A percentile compares a stretch with the other conserved stretches of the same genome.
phyloP scores from a whole-genome alignment of 1,140 invertebrate species.

The Solenopsis fugax region DNA sequence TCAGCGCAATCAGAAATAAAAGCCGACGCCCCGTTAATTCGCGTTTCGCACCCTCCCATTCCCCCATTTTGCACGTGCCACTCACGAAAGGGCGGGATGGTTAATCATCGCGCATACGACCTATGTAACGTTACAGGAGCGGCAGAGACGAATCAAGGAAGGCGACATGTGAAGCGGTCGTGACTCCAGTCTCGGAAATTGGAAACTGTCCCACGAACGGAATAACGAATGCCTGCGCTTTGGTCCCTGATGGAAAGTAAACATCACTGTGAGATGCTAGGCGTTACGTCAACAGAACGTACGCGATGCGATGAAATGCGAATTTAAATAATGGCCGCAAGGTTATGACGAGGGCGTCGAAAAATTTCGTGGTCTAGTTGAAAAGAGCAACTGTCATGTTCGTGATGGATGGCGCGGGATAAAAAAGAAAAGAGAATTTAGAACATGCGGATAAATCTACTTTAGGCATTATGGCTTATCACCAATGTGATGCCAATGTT shows the following conservation, averaged over 20 bases:
- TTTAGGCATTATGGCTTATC: conserved; percentile 1
- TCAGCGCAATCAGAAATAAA: conserved; percentile 68
- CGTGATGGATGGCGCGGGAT: conserved; percentile 8
- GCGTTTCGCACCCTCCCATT: conserved; percentile 56
- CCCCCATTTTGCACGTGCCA: conserved; percentile 36
- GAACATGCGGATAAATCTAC: neutral
- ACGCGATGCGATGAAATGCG: conserved; percentile 15
- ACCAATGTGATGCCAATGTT: neutral
- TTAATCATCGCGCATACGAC: conserved; percentile 68
- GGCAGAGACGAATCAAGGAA: conserved; percentile 39
- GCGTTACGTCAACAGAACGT: conserved; percentile 54
- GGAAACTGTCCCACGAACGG: conserved; percentile 74
- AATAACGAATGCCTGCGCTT: conserved; percentile 72
- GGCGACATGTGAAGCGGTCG: conserved; percentile 54
- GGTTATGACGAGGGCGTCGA: conserved; percentile 8
- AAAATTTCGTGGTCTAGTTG: conserved; percentile 5
- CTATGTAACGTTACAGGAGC: neutral
- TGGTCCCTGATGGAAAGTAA: conserved; percentile 65
- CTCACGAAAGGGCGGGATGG: conserved; percentile 47
- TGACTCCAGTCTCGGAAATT: conserved; percentile 72
- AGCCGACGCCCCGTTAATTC: conserved; percentile 67
- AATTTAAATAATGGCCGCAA: conserved; percentile 41
- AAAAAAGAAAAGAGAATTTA: neutral
- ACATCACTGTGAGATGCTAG: conserved; percentile 58
- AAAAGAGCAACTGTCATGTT: neutral